phyloP scores from a whole-genome alignment of 1,140 invertebrate species.

The Drosophila nannoptera region DNA sequence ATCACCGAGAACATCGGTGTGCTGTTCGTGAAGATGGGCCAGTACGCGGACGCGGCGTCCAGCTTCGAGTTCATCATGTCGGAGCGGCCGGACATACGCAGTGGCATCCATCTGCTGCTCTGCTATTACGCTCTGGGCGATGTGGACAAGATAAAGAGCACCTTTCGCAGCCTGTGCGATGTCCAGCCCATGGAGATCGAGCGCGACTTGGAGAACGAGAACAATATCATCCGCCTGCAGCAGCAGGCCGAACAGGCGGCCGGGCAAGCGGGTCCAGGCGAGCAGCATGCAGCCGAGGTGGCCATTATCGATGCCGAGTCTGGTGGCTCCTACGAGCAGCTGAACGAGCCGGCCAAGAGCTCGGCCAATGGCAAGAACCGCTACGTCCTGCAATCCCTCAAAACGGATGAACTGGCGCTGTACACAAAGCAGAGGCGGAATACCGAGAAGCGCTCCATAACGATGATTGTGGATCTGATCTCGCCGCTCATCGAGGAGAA shows the following conservation, averaged over 20 bases:
- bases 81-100: slow-evolving; percentile 93
- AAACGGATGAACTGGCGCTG: slow-evolving; percentile 88
- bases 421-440: slow-evolving; percentile 87
- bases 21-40: slow-evolving; percentile 96
- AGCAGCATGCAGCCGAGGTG: slow-evolving; percentile 41
- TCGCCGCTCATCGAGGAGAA: slow-evolving; percentile 90
- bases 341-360: slow-evolving; percentile 29
- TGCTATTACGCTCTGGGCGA: slow-evolving; percentile 97
- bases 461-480: slow-evolving; percentile 95
- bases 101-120: slow-evolving; percentile 93
- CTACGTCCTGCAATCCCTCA: slow-evolving; percentile 86
- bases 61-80: slow-evolving; percentile 99
- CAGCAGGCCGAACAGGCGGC: slow-evolving; percentile 53
- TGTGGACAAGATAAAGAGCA: slow-evolving; percentile 95
- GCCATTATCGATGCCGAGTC: slow-evolving; percentile 52
- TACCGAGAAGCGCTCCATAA: slow-evolving; percentile 91
- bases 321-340: slow-evolving; percentile 34
- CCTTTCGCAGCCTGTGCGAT: slow-evolving; percentile 93
- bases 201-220: slow-evolving; percentile 86
- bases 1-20: slow-evolving; percentile 99
- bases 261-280: slow-evolving; percentile 27
- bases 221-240: slow-evolving; percentile 67
- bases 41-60: slow-evolving; percentile 95
- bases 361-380: slow-evolving; percentile 57
- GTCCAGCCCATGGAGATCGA: slow-evolving; percentile 91